A percentile compares a stretch with the other conserved stretches of the same genome.
phyloP scores from a whole-genome alignment of 2,113 vertebrate species.

The Pardalotus punctatus region DNA sequence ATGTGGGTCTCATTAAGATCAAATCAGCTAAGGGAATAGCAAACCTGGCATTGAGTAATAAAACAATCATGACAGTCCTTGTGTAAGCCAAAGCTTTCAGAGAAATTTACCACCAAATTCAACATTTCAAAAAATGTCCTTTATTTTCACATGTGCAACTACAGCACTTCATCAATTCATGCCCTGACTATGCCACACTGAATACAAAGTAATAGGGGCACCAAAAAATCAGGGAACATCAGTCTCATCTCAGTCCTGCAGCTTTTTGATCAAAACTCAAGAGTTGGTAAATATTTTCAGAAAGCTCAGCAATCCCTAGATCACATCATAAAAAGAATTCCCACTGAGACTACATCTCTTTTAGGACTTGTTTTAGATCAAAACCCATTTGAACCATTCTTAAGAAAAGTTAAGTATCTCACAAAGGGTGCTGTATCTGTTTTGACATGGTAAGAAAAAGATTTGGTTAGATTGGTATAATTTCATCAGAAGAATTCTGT shows the following conservation, averaged over 20 bases:
- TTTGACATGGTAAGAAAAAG: not conserved
- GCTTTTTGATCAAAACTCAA: not conserved
- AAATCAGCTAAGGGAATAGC: not conserved
- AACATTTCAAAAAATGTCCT: not conserved
- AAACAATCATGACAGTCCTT: not conserved
- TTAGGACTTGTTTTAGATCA: not conserved
- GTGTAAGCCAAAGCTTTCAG: not conserved
- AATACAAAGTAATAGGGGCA: not conserved
- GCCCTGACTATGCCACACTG: not conserved
- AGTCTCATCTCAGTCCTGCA: not conserved
- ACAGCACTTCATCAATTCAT: not conserved
- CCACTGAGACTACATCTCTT: not conserved
- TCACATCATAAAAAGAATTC: not conserved
- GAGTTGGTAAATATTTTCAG: not conserved
- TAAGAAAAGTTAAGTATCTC: not conserved
- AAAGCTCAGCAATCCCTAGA: not conserved
- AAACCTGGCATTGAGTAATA: constrained; percentile 4
- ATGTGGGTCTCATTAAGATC: constrained; percentile 39
- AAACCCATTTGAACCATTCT: not conserved
- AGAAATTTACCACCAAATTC: constrained; percentile 5
- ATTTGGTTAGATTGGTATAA: not conserved
- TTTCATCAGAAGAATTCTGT: not conserved
- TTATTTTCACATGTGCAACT: not conserved
- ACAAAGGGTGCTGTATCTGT: not conserved
- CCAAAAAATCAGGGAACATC: not conserved